These are phyloP conservation scores for Tholera decimalis DNA, from an alignment of 2,888 invertebrate species.

Conservation along the genomic window DNA sequence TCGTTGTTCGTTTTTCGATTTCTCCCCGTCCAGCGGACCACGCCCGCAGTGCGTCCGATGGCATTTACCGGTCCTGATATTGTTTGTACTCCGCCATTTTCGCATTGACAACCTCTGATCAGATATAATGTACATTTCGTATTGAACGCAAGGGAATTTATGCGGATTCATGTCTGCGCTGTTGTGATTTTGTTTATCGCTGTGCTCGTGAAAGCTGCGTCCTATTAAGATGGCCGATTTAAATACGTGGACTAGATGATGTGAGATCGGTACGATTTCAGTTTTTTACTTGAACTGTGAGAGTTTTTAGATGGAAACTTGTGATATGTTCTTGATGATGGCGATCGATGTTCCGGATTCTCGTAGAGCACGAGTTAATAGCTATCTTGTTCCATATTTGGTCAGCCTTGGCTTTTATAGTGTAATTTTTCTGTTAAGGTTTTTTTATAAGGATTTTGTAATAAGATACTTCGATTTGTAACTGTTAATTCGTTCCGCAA, in stretches of 20 bases:
- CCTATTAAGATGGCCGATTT: slow-evolving; percentile 68
- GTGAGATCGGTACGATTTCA: slow-evolving; percentile 59
- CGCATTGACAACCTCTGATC: slow-evolving; percentile 77
- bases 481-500: slow-evolving; percentile 1
- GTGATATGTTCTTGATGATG: slow-evolving; percentile 50
- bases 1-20: slow-evolving; percentile 68
- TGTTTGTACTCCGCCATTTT: slow-evolving; percentile 75
- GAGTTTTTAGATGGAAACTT: slow-evolving; percentile 58
- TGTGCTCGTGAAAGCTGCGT: slow-evolving; percentile 68
- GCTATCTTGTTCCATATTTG: slow-evolving; percentile 32
- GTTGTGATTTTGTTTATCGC: slow-evolving; percentile 72
- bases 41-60: slow-evolving; percentile 79
- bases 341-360: slow-evolving; percentile 43
- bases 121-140: slow-evolving; percentile 68
- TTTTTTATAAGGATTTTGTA: slow-evolving; percentile 1
- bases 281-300: slow-evolving; percentile 57
- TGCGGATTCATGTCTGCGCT: slow-evolving; percentile 71
- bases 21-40: slow-evolving; percentile 61
- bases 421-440: slow-evolving; percentile 2
- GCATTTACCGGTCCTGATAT: slow-evolving; percentile 79
- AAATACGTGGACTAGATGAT: slow-evolving; percentile 65
- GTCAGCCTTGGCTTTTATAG: not conserved
- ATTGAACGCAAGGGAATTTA: slow-evolving; percentile 70
- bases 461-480: not conserved
- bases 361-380: slow-evolving; percentile 33